phyloP scores from a whole-genome alignment of 2,888 invertebrate genomes.

The Automeris io region DNA sequence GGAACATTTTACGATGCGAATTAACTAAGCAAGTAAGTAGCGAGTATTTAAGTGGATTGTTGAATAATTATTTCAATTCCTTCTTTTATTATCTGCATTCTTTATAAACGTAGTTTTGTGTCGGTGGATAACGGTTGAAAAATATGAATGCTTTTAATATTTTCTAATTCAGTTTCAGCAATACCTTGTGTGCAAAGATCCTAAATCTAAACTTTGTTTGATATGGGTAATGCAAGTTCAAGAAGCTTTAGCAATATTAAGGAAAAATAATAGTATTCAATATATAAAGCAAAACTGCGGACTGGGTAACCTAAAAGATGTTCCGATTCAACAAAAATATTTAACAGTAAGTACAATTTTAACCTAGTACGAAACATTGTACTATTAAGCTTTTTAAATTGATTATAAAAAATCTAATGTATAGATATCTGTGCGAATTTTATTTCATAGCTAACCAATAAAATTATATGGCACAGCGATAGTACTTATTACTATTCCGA shows the following conservation, averaged over 20 bases:
- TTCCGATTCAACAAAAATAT: constrained; percentile 14
- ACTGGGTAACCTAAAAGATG: constrained; percentile 23
- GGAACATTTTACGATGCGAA: no score
- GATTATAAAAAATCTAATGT: background rate
- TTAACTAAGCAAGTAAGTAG: no score
- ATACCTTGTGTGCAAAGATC: constrained; percentile 37
- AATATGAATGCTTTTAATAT: no score
- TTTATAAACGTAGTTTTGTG: no score
- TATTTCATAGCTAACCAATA: background rate
- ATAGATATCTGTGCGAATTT: background rate
- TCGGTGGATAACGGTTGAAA: no score
- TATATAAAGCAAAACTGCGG: constrained; percentile 30
- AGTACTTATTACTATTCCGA: background rate
- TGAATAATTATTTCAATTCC: no score
- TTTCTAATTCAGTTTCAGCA: constrained; percentile 22
- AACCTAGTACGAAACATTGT: background rate
- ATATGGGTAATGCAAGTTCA: constrained; percentile 28
- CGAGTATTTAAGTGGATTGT: no score
- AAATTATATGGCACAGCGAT: background rate
- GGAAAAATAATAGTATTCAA: constrained; percentile 17
- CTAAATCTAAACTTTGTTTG: constrained; percentile 30
- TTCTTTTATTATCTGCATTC: no score
- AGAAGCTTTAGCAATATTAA: constrained; percentile 15
- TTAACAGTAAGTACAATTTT: constrained; percentile 14
- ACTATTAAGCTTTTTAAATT: background rate